Percentiles rank a stretch among this genome's conserved stretches.
Evolutionary conservation across 2,797 vertebrate genomes (phyloP).

Genomic region (Lindbergichthys nudifrons): DNA sequence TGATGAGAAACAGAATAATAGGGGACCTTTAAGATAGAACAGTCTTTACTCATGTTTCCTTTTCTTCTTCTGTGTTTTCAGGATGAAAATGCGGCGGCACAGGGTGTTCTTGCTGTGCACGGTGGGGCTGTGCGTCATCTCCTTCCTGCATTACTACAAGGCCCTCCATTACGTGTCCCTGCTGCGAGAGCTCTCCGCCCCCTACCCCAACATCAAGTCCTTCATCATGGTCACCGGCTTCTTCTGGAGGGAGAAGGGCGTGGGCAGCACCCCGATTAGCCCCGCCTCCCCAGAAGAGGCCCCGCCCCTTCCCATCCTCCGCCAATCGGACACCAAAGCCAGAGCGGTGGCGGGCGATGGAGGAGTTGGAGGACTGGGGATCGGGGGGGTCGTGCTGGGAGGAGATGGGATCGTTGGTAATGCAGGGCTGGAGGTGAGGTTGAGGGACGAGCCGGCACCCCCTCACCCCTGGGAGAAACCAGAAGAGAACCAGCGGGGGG

Average conservation of each 20-base stretch:
- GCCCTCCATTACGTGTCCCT: slow-evolving; percentile 97
- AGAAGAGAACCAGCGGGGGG: slow-evolving; percentile 63
- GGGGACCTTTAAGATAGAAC: too few relatives aligned
- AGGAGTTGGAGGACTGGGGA: slow-evolving; percentile 18
- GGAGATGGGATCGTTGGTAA: slow-evolving; percentile 26
- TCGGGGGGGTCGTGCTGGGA: slow-evolving; percentile 7
- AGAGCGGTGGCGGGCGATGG: slow-evolving; percentile 5
- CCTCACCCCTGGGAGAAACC: slow-evolving; percentile 80
- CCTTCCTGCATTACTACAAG: slow-evolving; percentile 99
- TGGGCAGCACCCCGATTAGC: slow-evolving; percentile 85
- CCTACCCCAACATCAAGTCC: slow-evolving; percentile 97
- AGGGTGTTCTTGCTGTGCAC: slow-evolving; percentile 99
- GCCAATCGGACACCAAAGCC: slow-evolving; percentile 77
- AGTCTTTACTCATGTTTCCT: neutral
- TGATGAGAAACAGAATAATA: too few relatives aligned
- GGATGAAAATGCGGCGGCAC: slow-evolving; percentile 99
- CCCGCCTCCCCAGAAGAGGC: slow-evolving; percentile 88
- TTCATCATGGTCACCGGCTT: slow-evolving; percentile 91
- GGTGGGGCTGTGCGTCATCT: slow-evolving; percentile 98
- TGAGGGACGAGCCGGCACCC: slow-evolving; percentile 64
- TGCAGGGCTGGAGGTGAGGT: slow-evolving; percentile 43
- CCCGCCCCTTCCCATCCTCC: slow-evolving; percentile 81
- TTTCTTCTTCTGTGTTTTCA: slow-evolving; percentile 59
- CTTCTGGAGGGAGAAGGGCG: slow-evolving; percentile 92
- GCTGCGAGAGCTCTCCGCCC: slow-evolving; percentile 94